Evolutionary conservation across 2,888 invertebrate genomes (phyloP).

Genomic region (Agrotis segetum): DNA sequence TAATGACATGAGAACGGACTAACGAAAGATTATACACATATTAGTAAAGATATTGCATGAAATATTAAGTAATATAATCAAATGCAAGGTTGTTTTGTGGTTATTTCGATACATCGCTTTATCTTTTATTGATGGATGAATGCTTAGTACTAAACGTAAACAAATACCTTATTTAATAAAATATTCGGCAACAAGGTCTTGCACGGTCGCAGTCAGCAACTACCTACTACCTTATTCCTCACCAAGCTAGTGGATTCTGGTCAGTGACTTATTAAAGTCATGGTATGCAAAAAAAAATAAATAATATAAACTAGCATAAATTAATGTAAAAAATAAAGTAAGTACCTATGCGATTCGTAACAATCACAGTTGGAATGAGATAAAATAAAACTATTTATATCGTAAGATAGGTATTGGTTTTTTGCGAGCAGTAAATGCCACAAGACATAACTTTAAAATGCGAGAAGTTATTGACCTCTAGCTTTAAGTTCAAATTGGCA

Average conservation of each 20-base stretch:
- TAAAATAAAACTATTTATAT: slow-evolving; percentile 51
- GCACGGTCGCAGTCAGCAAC: slow-evolving; percentile 2
- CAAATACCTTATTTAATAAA: slow-evolving; percentile 32
- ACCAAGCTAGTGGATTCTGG: not conserved
- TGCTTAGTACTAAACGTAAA: slow-evolving; percentile 50
- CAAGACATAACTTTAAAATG: slow-evolving; percentile 46
- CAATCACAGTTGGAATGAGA: slow-evolving; percentile 34
- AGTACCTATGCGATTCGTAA: slow-evolving; percentile 4
- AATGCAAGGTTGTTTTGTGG: slow-evolving; percentile 36
- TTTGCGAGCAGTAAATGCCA: slow-evolving; percentile 49
- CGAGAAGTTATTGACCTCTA: slow-evolving; percentile 80
- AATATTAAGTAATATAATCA: slow-evolving; percentile 34
- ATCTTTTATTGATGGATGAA: slow-evolving; percentile 53
- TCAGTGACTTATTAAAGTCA: slow-evolving; percentile 34
- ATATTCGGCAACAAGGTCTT: slow-evolving; percentile 42
- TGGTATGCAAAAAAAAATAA: slow-evolving; percentile 15
- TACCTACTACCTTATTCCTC: slow-evolving; percentile 25
- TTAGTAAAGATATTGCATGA: slow-evolving; percentile 16
- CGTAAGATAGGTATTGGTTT: slow-evolving; percentile 27
- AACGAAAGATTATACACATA: not conserved
- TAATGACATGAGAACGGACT: slow-evolving; percentile 1
- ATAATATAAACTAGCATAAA: slow-evolving; percentile 1
- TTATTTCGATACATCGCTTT: slow-evolving; percentile 38
- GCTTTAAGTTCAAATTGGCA: slow-evolving; percentile 71
- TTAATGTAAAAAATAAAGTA: slow-evolving; percentile 14